Evolutionary conservation across 1,140 invertebrate genomes (phyloP).

Genomic region (Drosophila ficusphila): DNA sequence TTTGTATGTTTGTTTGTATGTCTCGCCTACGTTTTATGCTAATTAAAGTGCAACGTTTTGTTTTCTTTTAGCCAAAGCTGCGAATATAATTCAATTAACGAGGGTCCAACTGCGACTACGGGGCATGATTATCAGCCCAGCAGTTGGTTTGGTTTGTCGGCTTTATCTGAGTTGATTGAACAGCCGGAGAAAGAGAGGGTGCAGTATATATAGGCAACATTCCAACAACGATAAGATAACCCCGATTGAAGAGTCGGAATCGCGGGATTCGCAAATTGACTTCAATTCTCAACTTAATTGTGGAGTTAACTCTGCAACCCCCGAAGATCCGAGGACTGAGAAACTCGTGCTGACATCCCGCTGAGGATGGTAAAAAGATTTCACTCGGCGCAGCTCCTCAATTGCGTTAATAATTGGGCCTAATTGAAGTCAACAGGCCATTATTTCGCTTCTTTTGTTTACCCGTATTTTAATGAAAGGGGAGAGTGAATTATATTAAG

Average conservation of each 20-base stretch:
- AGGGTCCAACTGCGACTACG: conserved; percentile 15
- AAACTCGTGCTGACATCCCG: conserved; percentile 45
- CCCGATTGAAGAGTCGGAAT: conserved; percentile 8
- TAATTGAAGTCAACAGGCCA: conserved; percentile 74
- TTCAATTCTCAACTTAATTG: conserved; percentile 62
- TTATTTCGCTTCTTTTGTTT: conserved; percentile 62
- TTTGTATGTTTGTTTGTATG: conserved; percentile 23
- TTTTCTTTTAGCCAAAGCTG: conserved; percentile 58
- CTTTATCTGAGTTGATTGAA: conserved; percentile 69
- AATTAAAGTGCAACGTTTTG: conserved; percentile 77
- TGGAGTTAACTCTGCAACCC: conserved; percentile 67
- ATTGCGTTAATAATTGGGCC: conserved; percentile 76
- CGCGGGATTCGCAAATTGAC: conserved; percentile 59
- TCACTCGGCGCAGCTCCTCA: conserved; percentile 53
- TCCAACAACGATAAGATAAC: conserved; percentile 59
- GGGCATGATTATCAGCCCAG: conserved; percentile 43
- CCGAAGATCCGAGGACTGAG: conserved; percentile 1
- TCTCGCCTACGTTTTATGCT: conserved; percentile 65
- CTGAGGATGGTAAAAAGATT: conserved; percentile 40
- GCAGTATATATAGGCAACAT: not conserved
- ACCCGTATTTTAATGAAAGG: conserved; percentile 49
- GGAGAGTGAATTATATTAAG: conserved; percentile 20
- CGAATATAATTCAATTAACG: conserved; percentile 71
- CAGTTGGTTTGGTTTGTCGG: conserved; percentile 42
- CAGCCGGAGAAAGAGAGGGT: conserved; percentile 16